phyloP scores from a whole-genome alignment of 92 coral and sea anemone species.

The Metridium senile region DNA sequence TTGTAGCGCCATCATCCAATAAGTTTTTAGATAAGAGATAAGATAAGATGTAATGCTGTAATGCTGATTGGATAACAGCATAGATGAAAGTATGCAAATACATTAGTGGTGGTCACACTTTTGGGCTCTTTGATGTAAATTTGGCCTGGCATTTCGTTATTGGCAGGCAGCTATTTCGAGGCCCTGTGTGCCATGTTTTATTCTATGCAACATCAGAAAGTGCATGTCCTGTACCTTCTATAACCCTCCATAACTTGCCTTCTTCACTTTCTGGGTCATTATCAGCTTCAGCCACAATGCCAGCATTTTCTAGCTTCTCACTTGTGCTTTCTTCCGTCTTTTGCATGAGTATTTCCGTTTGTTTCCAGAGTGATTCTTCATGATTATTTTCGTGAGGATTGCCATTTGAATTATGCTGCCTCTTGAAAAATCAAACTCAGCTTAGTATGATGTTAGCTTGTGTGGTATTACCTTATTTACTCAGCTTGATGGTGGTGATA shows the following conservation, averaged over 20 bases:
- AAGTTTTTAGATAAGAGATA: too few relatives aligned
- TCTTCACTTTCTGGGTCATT: slow-evolving; percentile 79
- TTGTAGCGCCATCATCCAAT: too few relatives aligned
- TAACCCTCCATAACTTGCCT: slow-evolving; percentile 79
- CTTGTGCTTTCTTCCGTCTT: slow-evolving; percentile 56
- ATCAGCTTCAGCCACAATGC: slow-evolving; percentile 80
- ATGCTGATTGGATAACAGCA: too few relatives aligned
- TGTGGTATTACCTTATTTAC: background rate
- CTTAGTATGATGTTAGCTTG: background rate
- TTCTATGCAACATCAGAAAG: slow-evolving; percentile 69
- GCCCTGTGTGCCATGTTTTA: too few relatives aligned
- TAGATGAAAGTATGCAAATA: too few relatives aligned
- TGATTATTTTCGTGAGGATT: slow-evolving; percentile 6
- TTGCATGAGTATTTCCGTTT: slow-evolving; percentile 69
- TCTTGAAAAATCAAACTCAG: slow-evolving; percentile 32
- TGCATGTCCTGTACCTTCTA: slow-evolving; percentile 68
- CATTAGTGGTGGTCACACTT: too few relatives aligned
- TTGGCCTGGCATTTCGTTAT: too few relatives aligned
- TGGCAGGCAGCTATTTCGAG: too few relatives aligned
- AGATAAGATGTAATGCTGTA: too few relatives aligned
- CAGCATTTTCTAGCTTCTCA: slow-evolving; percentile 82
- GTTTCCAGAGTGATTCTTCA: slow-evolving; percentile 67
- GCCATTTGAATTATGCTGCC: slow-evolving; percentile 38
- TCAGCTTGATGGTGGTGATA: background rate
- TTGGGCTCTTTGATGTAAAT: too few relatives aligned